Percentiles rank a stretch among this genome's conserved stretches.
Evolutionary conservation across 92 coral and sea anemone species (phyloP).

Genomic region (Palythoa caribaeorum): DNA sequence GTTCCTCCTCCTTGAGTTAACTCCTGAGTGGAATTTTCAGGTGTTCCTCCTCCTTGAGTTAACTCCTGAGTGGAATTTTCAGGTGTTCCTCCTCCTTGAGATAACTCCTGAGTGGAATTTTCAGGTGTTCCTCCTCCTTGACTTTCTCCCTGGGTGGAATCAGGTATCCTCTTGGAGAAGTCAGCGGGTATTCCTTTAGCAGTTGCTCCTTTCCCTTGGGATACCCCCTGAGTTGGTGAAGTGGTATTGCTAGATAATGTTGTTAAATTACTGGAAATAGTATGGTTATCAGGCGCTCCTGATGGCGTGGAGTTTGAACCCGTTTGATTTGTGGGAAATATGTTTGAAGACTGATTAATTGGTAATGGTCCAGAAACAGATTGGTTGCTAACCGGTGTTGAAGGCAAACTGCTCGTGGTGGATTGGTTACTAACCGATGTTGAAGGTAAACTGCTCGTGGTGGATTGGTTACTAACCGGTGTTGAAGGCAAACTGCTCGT

Average conservation of each 20-base stretch:
- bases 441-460: background rate
- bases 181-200: background rate
- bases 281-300: background rate
- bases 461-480: constrained; percentile 13
- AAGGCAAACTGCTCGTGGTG: background rate
- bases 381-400: background rate
- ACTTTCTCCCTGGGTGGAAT: too few relatives aligned
- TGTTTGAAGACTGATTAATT: too few relatives aligned
- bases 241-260: too few relatives aligned
- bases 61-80: background rate
- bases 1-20: background rate
- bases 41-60: background rate
- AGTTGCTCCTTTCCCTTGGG: background rate
- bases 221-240: background rate
- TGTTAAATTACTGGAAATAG: too few relatives aligned
- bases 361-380: background rate
- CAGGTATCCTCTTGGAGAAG: background rate
- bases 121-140: background rate
- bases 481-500: background rate
- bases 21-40: background rate
- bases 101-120: background rate
- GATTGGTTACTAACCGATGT: background rate
- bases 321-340: too few relatives aligned
- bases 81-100: background rate
- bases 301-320: background rate